phyloP scores from a whole-genome alignment of 2,797 vertebrate species.

The Threskiornis aethiopicus region DNA sequence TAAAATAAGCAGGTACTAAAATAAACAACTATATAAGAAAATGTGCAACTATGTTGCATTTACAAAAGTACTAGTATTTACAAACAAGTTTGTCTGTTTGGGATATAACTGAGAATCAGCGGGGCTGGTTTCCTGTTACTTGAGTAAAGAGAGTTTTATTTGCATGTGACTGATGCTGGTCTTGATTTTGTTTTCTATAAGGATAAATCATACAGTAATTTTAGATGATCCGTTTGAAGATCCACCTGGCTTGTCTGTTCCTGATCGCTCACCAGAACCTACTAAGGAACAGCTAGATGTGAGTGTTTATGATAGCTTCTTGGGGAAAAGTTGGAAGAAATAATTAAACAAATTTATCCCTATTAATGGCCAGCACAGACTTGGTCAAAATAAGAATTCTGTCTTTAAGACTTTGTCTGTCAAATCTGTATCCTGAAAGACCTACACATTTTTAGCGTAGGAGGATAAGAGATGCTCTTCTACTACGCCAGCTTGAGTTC shows the following conservation, averaged over 20 bases:
- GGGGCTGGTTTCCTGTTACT: background rate
- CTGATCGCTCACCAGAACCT: conserved; percentile 92
- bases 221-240: conserved; percentile 96
- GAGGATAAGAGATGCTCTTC: background rate
- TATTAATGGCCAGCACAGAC: background rate
- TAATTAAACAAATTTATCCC: background rate
- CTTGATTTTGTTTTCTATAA: conserved; percentile 66
- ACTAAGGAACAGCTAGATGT: conserved; percentile 93
- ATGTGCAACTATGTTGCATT: background rate
- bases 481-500: background rate
- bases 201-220: conserved; percentile 96
- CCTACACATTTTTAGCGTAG: background rate
- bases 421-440: background rate
- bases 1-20: background rate
- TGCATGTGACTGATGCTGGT: background rate
- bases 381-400: background rate
- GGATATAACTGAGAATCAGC: background rate
- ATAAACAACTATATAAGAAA: background rate
- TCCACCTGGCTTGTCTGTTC: conserved; percentile 85
- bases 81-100: background rate
- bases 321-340: background rate
- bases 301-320: conserved; percentile 56
- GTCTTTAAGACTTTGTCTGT: background rate
- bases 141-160: background rate
- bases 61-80: background rate